phyloP scores from a whole-genome alignment of 2,888 invertebrate genomes.

The Eulithis testata region DNA sequence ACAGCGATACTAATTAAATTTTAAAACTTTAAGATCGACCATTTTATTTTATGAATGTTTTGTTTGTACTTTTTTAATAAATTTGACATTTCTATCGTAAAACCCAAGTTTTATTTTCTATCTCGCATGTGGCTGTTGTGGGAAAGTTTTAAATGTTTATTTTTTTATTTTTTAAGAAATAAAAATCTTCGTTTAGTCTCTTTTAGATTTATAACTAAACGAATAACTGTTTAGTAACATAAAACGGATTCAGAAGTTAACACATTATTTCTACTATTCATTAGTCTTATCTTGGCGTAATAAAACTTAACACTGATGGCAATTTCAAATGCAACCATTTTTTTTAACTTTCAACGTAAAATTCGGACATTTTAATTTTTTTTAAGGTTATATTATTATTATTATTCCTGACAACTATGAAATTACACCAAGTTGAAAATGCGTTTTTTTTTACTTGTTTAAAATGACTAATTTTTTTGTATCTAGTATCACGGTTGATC shows the following conservation, averaged over 20 bases:
- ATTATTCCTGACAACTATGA: no score
- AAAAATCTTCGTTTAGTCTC: neutral
- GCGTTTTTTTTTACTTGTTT: neutral
- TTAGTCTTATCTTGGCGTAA: no score
- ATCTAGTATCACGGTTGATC: conserved; percentile 11
- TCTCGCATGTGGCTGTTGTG: conserved; percentile 13
- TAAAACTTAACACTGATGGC: no score
- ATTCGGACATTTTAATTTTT: no score
- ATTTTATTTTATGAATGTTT: conserved; percentile 31
- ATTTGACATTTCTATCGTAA: conserved; percentile 37
- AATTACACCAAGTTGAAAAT: no score
- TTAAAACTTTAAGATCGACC: conserved; percentile 26
- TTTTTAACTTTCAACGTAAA: no score
- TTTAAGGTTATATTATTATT: no score
- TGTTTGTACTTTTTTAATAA: conserved; percentile 32
- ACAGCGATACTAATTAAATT: conserved; percentile 31
- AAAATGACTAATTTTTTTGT: neutral
- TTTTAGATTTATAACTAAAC: conserved; percentile 5
- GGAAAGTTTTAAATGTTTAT: conserved; percentile 23
- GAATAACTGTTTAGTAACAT: conserved; percentile 11
- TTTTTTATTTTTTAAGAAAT: conserved; percentile 21
- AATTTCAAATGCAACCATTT: no score
- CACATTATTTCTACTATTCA: neutral
- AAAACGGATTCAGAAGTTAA: conserved; percentile 10
- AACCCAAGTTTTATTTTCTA: conserved; percentile 22